Evolutionary conservation across 2,888 invertebrate genomes (phyloP).

Genomic region (Yponomeuta cagnagella): DNA sequence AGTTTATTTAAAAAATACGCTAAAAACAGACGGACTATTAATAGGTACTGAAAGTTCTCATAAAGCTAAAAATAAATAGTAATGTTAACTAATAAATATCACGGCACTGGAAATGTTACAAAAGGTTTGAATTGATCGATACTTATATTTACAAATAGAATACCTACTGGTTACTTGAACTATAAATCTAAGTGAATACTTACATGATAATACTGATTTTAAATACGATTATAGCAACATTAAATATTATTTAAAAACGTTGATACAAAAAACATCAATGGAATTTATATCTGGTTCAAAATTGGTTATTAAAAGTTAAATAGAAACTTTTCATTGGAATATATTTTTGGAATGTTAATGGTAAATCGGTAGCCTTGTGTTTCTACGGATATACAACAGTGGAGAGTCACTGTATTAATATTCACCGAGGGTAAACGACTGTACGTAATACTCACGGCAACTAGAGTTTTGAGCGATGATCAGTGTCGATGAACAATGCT

Average conservation of each 20-base stretch:
- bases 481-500: too few relatives aligned
- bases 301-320: background rate
- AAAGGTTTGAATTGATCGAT: slow-evolving; percentile 32
- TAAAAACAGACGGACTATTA: slow-evolving; percentile 29
- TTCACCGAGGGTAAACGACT: too few relatives aligned
- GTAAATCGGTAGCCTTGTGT: background rate
- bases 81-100: slow-evolving; percentile 44
- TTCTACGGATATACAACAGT: background rate
- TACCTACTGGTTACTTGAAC: background rate
- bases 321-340: background rate
- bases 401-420: background rate
- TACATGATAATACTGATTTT: slow-evolving; percentile 28
- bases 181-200: slow-evolving; percentile 21
- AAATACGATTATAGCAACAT: background rate
- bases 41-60: slow-evolving; percentile 34
- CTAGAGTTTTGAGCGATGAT: too few relatives aligned
- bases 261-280: background rate
- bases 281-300: background rate
- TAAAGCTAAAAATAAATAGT: slow-evolving; percentile 53
- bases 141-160: slow-evolving; percentile 19
- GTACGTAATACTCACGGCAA: too few relatives aligned
- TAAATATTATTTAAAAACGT: background rate
- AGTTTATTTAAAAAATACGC: slow-evolving; percentile 23
- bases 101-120: slow-evolving; percentile 34
- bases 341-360: background rate